Conservation (phyloP, 2,888 invertebrate genomes). For the Thymelicus lineola region DNA sequence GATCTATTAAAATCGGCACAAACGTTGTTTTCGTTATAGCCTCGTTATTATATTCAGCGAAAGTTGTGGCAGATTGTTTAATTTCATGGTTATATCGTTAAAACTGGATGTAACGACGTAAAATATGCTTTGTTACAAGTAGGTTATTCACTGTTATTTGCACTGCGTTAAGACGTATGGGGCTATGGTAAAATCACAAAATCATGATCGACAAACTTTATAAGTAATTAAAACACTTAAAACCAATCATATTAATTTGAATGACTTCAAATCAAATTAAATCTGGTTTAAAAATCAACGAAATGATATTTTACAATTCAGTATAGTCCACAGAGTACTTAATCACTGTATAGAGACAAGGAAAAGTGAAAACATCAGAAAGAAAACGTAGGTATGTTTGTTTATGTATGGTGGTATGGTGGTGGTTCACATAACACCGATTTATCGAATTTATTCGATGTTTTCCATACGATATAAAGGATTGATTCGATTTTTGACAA, state of each 20-base stretch:
- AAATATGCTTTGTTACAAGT: conserved; percentile 24
- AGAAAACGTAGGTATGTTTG: too few relatives aligned
- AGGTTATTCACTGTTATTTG: background rate
- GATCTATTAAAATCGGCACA: conserved; percentile 3
- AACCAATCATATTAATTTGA: background rate
- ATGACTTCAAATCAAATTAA: background rate
- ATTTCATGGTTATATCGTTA: background rate
- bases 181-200: background rate
- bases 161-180: too few relatives aligned
- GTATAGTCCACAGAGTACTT: too few relatives aligned
- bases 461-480: too few relatives aligned
- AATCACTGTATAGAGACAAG: too few relatives aligned
- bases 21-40: background rate
- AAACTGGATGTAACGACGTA: background rate
- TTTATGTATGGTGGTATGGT: too few relatives aligned
- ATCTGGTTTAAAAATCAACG: background rate
- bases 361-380: too few relatives aligned
- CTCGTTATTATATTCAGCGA: conserved; percentile 2
- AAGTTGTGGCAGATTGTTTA: background rate
- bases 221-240: background rate
- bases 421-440: too few relatives aligned
- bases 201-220: background rate
- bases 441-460: too few relatives aligned
- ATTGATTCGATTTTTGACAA: too few relatives aligned
- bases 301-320: background rate